Conservation (phyloP, 2,113 vertebrate species). For the Gallinago media region DNA sequence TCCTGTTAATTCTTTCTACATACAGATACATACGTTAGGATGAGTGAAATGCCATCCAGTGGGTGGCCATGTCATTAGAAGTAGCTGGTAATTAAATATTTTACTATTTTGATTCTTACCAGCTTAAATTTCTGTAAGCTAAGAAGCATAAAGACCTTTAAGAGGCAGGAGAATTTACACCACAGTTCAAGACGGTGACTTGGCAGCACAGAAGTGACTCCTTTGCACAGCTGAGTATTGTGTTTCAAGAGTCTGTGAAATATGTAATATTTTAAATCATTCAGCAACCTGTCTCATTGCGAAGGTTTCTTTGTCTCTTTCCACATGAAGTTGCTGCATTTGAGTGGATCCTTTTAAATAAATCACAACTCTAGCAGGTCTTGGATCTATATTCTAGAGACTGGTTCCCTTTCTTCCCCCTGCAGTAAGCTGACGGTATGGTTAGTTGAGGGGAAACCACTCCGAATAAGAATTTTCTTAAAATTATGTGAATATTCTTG, state of each 20-base stretch:
- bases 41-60: background rate
- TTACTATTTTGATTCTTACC: constrained; percentile 14
- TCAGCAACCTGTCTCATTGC: background rate
- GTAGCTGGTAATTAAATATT: constrained; percentile 25
- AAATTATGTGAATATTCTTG: background rate
- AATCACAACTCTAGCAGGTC: background rate
- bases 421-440: background rate
- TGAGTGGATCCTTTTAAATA: background rate
- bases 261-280: background rate
- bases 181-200: background rate
- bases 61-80: background rate
- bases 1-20: background rate
- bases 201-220: background rate
- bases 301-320: background rate
- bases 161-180: background rate
- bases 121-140: constrained; percentile 19
- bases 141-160: background rate
- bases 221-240: background rate
- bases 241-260: background rate
- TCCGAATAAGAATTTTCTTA: background rate
- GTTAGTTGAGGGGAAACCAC: background rate
- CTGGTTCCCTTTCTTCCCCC: background rate
- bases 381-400: background rate
- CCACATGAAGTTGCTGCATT: background rate
- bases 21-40: background rate